phyloP scores from a whole-genome alignment of 2,113 vertebrate species.

The Furnarius figulus region DNA sequence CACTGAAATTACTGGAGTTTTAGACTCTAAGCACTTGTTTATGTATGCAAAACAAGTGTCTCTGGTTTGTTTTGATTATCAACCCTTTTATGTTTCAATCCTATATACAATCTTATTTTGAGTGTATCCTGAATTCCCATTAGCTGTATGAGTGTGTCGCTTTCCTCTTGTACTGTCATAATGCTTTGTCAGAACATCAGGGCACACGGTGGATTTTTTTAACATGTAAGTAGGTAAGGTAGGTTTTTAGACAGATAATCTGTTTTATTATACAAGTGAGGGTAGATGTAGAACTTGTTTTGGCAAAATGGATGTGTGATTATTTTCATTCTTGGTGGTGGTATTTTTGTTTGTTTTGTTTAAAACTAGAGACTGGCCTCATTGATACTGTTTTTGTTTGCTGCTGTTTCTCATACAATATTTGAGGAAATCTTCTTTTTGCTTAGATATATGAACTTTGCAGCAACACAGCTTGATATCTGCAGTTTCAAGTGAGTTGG shows the following conservation, averaged over 20 bases:
- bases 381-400: not conserved
- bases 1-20: not conserved
- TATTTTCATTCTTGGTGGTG: not conserved
- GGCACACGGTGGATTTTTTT: not conserved
- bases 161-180: not conserved
- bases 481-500: not conserved
- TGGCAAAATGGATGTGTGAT: not conserved
- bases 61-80: not conserved
- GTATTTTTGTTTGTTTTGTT: not conserved
- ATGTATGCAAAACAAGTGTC: not conserved
- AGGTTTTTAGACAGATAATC: not conserved
- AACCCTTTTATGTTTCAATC: not conserved
- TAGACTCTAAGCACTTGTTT: not conserved
- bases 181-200: not conserved
- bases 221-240: not conserved
- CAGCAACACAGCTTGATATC: not conserved
- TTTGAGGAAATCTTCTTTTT: not conserved
- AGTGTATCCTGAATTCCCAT: not conserved
- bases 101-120: not conserved
- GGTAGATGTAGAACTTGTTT: not conserved
- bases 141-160: not conserved
- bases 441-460: not conserved
- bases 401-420: not conserved
- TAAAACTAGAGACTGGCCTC: not conserved
- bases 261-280: not conserved